phyloP scores from a whole-genome alignment of 2,113 vertebrate genomes.

The Lagopus leucura region DNA sequence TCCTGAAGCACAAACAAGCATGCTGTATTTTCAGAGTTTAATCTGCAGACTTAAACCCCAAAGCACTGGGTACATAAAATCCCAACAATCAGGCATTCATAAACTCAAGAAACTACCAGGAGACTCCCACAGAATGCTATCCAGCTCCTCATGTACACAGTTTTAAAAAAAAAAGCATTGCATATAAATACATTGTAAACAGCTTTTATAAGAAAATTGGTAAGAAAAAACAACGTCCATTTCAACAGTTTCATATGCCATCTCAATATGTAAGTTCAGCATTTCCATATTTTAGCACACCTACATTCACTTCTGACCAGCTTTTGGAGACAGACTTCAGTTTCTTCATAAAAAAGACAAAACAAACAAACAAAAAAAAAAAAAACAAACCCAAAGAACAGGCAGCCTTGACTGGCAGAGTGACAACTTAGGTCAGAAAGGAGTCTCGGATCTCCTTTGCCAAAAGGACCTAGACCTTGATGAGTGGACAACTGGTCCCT shows the following conservation, averaged over 20 bases:
- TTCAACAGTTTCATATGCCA: neutral
- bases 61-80: slow-evolving; percentile 8
- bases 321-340: neutral
- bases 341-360: neutral
- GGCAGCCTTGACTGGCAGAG: neutral
- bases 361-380: neutral
- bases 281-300: neutral
- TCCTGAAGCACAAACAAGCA: neutral
- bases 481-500: neutral
- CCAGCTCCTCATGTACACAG: neutral
- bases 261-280: neutral
- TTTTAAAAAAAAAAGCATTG: slow-evolving; percentile 2
- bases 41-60: slow-evolving; percentile 20
- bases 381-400: neutral
- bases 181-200: neutral
- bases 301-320: neutral
- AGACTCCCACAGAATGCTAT: neutral
- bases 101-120: neutral
- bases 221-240: neutral
- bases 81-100: slow-evolving; percentile 6
- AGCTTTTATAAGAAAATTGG: neutral
- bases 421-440: neutral
- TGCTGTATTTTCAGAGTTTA: slow-evolving; percentile 12
- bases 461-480: neutral
- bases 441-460: neutral